A percentile compares a stretch with the other conserved stretches of the same genome.
These are phyloP conservation scores for Cephus nigrinus DNA, from an alignment of 2,888 invertebrate genomes.

Conservation along the genomic window DNA sequence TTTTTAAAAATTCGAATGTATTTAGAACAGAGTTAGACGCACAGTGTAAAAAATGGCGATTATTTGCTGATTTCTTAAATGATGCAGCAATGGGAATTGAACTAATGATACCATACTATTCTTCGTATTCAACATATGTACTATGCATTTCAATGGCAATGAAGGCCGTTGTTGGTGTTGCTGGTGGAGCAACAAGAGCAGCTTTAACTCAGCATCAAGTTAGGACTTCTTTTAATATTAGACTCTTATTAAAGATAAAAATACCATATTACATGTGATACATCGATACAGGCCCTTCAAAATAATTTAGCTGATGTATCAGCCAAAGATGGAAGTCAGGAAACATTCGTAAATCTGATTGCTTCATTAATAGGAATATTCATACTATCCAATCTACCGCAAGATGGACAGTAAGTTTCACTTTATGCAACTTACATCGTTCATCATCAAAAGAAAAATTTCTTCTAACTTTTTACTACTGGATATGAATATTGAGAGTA, in stretches of 20 bases:
- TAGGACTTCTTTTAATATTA: slow-evolving; percentile 9
- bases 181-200: slow-evolving; percentile 90
- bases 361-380: slow-evolving; percentile 85
- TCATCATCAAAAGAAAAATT: background rate
- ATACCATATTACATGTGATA: background rate
- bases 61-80: slow-evolving; percentile 93
- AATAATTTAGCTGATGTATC: slow-evolving; percentile 94
- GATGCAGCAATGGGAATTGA: slow-evolving; percentile 92
- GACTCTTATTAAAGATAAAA: background rate
- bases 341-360: slow-evolving; percentile 92
- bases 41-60: slow-evolving; percentile 95
- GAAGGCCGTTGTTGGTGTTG: slow-evolving; percentile 83
- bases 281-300: slow-evolving; percentile 73
- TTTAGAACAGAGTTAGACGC: slow-evolving; percentile 80
- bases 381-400: slow-evolving; percentile 74
- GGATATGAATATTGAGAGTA: background rate
- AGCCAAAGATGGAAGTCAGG: slow-evolving; percentile 97
- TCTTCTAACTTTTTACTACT: background rate
- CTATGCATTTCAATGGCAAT: slow-evolving; percentile 80
- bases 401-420: slow-evolving; percentile 67
- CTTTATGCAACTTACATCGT: background rate
- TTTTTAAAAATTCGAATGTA: slow-evolving; percentile 25
- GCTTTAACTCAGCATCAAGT: slow-evolving; percentile 93
- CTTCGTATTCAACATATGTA: slow-evolving; percentile 71
- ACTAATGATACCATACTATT: slow-evolving; percentile 81